phyloP scores from a whole-genome alignment of 1,140 invertebrate species.

The Rhopalosiphum padi region DNA sequence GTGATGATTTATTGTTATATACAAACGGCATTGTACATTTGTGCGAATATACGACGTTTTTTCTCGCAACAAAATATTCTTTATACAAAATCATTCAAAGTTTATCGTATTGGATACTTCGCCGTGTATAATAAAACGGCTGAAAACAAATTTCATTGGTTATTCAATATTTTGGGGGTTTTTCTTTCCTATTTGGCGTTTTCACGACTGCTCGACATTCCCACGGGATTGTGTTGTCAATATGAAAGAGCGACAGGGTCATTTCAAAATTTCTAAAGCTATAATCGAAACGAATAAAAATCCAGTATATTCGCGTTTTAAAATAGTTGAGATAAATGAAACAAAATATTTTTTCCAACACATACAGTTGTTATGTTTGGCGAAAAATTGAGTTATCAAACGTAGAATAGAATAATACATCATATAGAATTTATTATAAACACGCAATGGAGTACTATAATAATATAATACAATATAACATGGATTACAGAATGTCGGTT shows the following conservation, averaged over 20 bases:
- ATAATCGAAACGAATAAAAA: slow-evolving; percentile 3
- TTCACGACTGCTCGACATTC: not conserved
- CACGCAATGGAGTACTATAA: not conserved
- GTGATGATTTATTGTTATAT: not conserved
- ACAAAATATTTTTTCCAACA: not conserved
- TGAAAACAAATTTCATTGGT: not conserved
- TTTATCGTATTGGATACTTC: not conserved
- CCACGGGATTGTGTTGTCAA: not conserved
- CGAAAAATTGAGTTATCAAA: slow-evolving; percentile 5
- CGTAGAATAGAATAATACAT: not conserved
- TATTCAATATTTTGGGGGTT: not conserved
- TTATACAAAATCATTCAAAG: not conserved
- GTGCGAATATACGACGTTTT: not conserved
- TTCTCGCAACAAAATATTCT: not conserved
- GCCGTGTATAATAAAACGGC: not conserved
- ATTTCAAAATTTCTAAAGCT: not conserved
- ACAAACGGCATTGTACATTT: not conserved
- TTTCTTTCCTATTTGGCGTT: not conserved
- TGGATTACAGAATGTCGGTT: not conserved
- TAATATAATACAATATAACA: not conserved
- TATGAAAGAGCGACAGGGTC: not conserved
- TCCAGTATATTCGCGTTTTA: not conserved
- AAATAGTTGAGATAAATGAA: not conserved
- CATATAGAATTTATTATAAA: not conserved
- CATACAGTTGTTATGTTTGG: not conserved